Conservation (phyloP, 2,113 vertebrate species). For the Arothron firmamentum region DNA sequence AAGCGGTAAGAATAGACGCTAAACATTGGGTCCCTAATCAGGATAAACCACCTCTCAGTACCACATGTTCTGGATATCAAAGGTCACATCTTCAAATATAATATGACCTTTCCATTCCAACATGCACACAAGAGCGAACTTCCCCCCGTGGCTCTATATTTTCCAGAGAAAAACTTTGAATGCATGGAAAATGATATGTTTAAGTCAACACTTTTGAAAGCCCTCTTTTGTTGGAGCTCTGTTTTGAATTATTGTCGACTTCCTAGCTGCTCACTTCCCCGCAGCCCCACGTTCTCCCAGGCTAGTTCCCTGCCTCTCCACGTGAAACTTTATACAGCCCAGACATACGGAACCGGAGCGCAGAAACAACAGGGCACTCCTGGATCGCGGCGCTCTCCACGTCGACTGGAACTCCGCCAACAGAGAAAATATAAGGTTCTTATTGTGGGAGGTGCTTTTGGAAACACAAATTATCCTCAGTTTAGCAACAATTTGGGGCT, state of each 20-base stretch:
- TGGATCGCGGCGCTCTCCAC: conserved; percentile 24
- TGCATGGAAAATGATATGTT: conserved; percentile 25
- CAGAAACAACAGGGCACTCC: conserved; percentile 39
- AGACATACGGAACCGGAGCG: conserved; percentile 45
- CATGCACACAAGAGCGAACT: not conserved
- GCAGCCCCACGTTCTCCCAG: conserved; percentile 42
- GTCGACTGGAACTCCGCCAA: conserved; percentile 34
- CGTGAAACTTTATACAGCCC: conserved; percentile 61
- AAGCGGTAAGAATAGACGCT: not conserved
- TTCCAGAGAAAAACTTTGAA: conserved; percentile 12
- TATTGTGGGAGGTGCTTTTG: conserved; percentile 12
- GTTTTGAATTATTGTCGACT: conserved; percentile 71
- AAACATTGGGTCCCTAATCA: too few relatives aligned
- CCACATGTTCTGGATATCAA: too few relatives aligned
- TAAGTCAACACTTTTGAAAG: conserved; percentile 46
- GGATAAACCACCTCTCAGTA: too few relatives aligned
- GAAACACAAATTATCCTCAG: conserved; percentile 3
- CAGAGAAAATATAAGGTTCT: conserved; percentile 12
- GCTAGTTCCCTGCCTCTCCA: conserved; percentile 24
- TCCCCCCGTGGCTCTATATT: conserved; percentile 8
- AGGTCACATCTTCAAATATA: not conserved
- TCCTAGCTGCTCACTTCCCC: conserved; percentile 59
- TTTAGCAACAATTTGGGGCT: conserved; percentile 30
- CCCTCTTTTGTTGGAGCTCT: conserved; percentile 48
- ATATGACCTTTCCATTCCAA: conserved; percentile 12